Evolutionary conservation across 2,797 vertebrate genomes (phyloP).

Genomic region (Acanthis flammea): DNA sequence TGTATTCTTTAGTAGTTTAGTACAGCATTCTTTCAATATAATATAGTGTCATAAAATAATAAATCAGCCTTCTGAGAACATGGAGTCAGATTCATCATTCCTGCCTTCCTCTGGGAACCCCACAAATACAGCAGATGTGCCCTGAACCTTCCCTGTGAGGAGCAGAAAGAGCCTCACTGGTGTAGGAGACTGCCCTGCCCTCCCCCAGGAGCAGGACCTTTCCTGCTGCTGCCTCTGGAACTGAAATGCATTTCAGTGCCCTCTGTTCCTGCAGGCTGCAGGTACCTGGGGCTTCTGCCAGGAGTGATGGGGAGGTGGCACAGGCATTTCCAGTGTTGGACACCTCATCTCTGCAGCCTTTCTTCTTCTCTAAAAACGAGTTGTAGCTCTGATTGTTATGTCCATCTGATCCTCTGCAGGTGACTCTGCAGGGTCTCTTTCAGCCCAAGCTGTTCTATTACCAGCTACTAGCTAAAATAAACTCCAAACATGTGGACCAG

Average conservation of each 20-base stretch:
- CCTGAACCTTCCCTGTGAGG: accelerated
- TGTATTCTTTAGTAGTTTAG: neutral
- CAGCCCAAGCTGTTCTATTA: neutral
- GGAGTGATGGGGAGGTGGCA: neutral
- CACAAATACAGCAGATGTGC: neutral
- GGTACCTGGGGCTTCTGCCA: neutral
- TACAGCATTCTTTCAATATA: neutral
- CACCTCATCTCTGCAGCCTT: neutral
- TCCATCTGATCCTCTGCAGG: neutral
- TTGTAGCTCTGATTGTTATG: neutral
- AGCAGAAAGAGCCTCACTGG: accelerated
- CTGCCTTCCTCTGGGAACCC: neutral
- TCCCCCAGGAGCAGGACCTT: accelerated
- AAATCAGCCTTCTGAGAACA: neutral
- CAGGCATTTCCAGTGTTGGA: neutral
- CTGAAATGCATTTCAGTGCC: neutral
- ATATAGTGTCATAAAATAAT: neutral
- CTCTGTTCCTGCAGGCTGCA: neutral
- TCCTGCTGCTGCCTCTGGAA: neutral
- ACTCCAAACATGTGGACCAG: neutral
- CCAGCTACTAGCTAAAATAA: neutral
- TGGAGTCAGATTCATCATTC: too few species aligned
- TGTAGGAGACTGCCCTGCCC: accelerated
- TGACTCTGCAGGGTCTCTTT: neutral
- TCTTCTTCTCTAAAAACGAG: neutral